A percentile compares a stretch with the other conserved stretches of the same genome.
Evolutionary conservation across 2,888 invertebrate genomes (phyloP).

Genomic region (Zygaena filipendulae): DNA sequence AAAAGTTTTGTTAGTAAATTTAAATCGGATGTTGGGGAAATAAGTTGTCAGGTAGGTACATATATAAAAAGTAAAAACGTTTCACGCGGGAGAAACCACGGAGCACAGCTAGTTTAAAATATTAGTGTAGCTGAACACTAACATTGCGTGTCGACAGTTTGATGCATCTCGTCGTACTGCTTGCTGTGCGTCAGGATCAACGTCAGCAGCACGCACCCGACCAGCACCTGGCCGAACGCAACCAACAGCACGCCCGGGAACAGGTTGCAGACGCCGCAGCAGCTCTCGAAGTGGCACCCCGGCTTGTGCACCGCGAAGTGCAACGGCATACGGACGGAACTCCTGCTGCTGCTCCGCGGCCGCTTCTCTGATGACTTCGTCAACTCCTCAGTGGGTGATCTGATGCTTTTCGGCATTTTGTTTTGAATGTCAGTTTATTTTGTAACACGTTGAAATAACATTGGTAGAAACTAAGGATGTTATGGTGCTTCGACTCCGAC

Average conservation of each 20-base stretch:
- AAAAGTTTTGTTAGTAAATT: too few species aligned
- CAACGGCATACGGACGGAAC: constrained; percentile 52
- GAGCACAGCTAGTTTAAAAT: too few species aligned
- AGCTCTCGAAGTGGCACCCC: constrained; percentile 54
- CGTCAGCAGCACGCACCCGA: constrained; percentile 43
- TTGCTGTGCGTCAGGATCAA: constrained; percentile 40
- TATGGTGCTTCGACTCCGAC: too few species aligned
- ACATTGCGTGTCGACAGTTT: constrained; percentile 35
- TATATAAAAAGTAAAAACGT: too few species aligned
- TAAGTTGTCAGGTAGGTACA: background rate
- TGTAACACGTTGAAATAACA: too few species aligned
- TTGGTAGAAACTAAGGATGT: too few species aligned
- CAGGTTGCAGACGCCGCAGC: constrained; percentile 54
- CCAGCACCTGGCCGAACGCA: constrained; percentile 47
- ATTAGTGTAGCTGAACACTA: constrained; percentile 16
- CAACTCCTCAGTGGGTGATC: constrained; percentile 22
- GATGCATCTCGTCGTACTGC: constrained; percentile 50
- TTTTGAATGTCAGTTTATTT: too few species aligned
- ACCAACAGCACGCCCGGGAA: constrained; percentile 55
- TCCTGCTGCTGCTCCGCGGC: constrained; percentile 26
- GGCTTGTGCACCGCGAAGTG: constrained; percentile 48
- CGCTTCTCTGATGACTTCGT: constrained; percentile 30
- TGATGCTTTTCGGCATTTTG: constrained; percentile 27
- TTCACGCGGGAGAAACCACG: background rate
- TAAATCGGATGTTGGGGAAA: too few species aligned